Evolutionary conservation across 2,888 invertebrate species (phyloP).

Genomic region (Stegophylla sp.): DNA sequence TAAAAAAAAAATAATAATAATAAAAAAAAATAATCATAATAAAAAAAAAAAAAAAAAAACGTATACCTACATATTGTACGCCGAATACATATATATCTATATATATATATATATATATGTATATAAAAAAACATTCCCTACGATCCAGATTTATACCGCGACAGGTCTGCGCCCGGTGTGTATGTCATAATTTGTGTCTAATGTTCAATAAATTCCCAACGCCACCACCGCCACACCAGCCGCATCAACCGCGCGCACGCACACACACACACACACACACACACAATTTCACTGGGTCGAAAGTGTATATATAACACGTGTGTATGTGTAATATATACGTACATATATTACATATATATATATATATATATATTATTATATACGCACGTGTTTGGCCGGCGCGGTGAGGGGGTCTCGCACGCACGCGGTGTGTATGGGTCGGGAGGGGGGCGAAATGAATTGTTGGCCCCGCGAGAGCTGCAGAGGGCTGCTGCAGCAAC

Average conservation of each 20-base stretch:
- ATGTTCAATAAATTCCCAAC: slow-evolving; percentile 55
- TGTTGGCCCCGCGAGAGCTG: slow-evolving; percentile 53
- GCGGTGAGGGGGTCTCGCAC: not conserved
- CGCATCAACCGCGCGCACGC: too few species aligned
- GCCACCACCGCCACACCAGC: too few species aligned
- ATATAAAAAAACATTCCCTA: not conserved
- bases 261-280: not conserved
- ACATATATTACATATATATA: too few species aligned
- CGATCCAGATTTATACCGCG: slow-evolving; percentile 48
- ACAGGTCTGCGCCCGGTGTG: slow-evolving; percentile 45
- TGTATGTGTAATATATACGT: not conserved
- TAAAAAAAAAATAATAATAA: slow-evolving; percentile 10
- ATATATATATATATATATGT: not conserved
- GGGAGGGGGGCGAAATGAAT: slow-evolving; percentile 56
- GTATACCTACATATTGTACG: too few species aligned
- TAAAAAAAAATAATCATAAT: not conserved
- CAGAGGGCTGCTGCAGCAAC: too few species aligned
- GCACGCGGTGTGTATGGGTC: slow-evolving; percentile 6
- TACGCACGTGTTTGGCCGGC: too few species aligned
- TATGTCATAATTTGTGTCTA: slow-evolving; percentile 55
- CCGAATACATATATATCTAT: too few species aligned
- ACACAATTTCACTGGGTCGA: not conserved
- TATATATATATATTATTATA: too few species aligned
- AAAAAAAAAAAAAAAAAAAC: slow-evolving; percentile 2
- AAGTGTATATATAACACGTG: not conserved